Percentiles rank a stretch among this genome's conserved stretches.
These are phyloP conservation scores for Psilopogon haemacephalus DNA, from an alignment of 2,113 vertebrate genomes.

Conservation along the genomic window DNA sequence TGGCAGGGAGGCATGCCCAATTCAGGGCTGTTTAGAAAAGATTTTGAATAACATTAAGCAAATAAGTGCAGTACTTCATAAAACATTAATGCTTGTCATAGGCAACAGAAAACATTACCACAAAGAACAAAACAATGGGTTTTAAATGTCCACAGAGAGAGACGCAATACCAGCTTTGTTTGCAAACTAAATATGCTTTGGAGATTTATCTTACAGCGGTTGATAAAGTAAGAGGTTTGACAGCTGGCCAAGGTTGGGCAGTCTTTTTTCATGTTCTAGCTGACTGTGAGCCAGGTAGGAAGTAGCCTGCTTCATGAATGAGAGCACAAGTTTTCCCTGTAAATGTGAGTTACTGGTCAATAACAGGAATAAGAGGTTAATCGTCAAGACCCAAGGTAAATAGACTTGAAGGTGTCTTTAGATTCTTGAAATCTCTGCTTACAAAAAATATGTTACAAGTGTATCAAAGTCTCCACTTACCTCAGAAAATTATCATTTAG, in stretches of 20 bases:
- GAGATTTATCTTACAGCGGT: not conserved
- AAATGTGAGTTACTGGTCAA: not conserved
- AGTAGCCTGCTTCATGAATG: not conserved
- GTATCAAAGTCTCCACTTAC: not conserved
- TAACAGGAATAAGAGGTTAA: not conserved
- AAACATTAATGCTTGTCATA: constrained; percentile 35
- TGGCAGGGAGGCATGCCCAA: not conserved
- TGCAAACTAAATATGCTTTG: not conserved
- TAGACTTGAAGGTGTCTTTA: not conserved
- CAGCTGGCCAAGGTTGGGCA: not conserved
- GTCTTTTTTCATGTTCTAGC: not conserved
- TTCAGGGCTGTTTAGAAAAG: not conserved
- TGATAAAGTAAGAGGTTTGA: not conserved
- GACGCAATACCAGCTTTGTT: not conserved
- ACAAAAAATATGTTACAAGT: not conserved
- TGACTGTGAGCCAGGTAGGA: not conserved
- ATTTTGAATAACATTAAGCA: constrained; percentile 35
- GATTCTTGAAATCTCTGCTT: not conserved
- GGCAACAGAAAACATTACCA: not conserved
- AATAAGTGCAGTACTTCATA: constrained; percentile 38
- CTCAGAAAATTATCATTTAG: not conserved
- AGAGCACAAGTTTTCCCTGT: not conserved
- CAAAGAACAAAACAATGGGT: not conserved
- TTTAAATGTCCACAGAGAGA: constrained; percentile 22
- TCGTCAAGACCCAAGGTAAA: not conserved